Evolutionary conservation across 1,140 invertebrate genomes (phyloP).

Genomic region (Pseudomyrmex pallidus): DNA sequence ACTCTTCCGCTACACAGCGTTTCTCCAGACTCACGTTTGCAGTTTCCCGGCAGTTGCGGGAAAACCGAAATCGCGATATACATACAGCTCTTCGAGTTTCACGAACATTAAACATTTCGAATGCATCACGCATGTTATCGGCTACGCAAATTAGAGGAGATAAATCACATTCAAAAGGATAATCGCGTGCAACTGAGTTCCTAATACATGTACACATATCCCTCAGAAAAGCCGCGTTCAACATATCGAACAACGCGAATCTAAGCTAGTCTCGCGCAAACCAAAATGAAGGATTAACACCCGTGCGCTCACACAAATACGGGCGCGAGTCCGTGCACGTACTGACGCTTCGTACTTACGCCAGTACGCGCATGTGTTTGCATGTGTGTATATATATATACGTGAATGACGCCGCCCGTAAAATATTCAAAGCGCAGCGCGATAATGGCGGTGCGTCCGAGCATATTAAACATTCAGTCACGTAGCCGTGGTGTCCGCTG

Average conservation of each 20-base stretch:
- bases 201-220: slow-evolving; percentile 5
- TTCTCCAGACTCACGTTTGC: slow-evolving; percentile 8
- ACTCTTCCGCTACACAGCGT: not conserved
- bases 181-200: slow-evolving; percentile 17
- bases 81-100: not conserved
- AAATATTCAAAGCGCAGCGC: slow-evolving; percentile 74
- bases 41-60: not conserved
- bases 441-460: slow-evolving; percentile 73
- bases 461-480: slow-evolving; percentile 75
- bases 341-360: not conserved
- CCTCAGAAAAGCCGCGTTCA: slow-evolving; percentile 27
- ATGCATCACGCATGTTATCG: not conserved
- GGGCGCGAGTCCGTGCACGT: not conserved
- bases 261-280: slow-evolving; percentile 33
- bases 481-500: slow-evolving; percentile 50
- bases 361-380: not conserved
- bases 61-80: slow-evolving; percentile 1
- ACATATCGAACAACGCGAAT: slow-evolving; percentile 35
- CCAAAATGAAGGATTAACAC: slow-evolving; percentile 66
- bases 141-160: not conserved
- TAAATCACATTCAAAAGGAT: slow-evolving; percentile 35
- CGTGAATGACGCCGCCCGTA: slow-evolving; percentile 64
- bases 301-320: slow-evolving; percentile 26
- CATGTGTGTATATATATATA: not conserved
- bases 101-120: too few relatives aligned